Evolutionary conservation across 2,888 invertebrate species (phyloP).

Genomic region (Tiphia femorata): DNA sequence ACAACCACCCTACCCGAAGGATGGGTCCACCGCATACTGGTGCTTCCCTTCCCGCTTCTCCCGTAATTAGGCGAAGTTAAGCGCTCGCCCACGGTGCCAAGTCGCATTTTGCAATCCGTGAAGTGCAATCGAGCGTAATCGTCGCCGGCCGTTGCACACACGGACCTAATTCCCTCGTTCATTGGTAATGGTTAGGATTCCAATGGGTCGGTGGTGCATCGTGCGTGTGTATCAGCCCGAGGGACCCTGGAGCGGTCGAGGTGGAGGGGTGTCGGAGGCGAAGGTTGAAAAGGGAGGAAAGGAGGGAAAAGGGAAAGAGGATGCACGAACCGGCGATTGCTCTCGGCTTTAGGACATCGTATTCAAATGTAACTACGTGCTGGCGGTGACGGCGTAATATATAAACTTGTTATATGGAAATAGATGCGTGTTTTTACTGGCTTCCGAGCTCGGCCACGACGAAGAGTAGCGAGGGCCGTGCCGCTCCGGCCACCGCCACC

Average conservation of each 20-base stretch:
- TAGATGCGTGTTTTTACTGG: constrained; percentile 68
- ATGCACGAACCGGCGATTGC: constrained; percentile 34
- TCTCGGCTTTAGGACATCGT: constrained; percentile 58
- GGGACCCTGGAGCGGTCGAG: too few species aligned
- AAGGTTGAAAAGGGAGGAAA: neutral
- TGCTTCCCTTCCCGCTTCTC: too few species aligned
- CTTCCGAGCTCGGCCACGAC: constrained; percentile 51
- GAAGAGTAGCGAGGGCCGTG: too few species aligned
- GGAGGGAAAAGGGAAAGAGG: constrained; percentile 5
- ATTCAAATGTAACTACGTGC: constrained; percentile 68
- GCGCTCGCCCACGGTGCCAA: constrained; percentile 33
- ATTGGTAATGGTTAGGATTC: neutral
- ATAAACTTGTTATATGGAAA: constrained; percentile 69
- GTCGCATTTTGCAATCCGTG: constrained; percentile 44
- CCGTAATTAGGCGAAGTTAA: constrained; percentile 41
- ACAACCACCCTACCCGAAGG: too few species aligned
- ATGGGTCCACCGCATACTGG: too few species aligned
- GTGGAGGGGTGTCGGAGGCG: neutral
- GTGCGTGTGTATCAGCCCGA: too few species aligned
- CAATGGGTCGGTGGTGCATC: too few species aligned
- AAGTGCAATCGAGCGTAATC: constrained; percentile 40
- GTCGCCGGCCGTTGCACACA: constrained; percentile 21
- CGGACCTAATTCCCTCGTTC: constrained; percentile 31
- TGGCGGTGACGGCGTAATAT: constrained; percentile 66
- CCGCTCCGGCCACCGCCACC: too few species aligned